phyloP scores from a whole-genome alignment of 2,888 invertebrate genomes.

The Flabesymbios commensalis region DNA sequence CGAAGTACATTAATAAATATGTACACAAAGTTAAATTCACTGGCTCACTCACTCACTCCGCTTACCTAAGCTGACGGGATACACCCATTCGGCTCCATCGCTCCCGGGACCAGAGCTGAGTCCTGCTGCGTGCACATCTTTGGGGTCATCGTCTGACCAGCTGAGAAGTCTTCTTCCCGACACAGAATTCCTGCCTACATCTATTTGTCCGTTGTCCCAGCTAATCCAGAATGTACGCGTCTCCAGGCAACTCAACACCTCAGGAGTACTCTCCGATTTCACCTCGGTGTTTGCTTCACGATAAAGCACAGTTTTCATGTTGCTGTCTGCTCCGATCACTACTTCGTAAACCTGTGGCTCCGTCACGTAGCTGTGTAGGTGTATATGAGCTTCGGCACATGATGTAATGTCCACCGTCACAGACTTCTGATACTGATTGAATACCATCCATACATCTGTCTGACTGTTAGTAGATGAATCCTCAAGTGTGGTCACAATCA shows the following conservation, averaged over 20 bases:
- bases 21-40: too few relatives aligned
- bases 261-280: background rate
- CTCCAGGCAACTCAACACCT: constrained; percentile 8
- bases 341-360: background rate
- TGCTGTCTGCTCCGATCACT: constrained; percentile 5
- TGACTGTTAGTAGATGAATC: background rate
- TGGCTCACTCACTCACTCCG: too few relatives aligned
- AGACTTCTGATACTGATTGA: background rate
- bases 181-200: too few relatives aligned
- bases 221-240: constrained; percentile 15
- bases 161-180: too few relatives aligned
- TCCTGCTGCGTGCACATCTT: too few relatives aligned
- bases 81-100: too few relatives aligned
- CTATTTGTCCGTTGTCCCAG: constrained; percentile 14
- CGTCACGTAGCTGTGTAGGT: background rate
- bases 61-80: too few relatives aligned
- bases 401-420: background rate
- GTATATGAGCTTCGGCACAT: constrained; percentile 2
- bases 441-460: background rate
- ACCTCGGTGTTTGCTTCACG: background rate
- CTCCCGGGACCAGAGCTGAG: too few relatives aligned
- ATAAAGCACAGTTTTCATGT: background rate
- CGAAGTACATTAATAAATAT: too few relatives aligned
- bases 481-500: background rate
- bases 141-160: too few relatives aligned